Evolutionary conservation across 2,888 invertebrate genomes (phyloP), one percentile per base, ranked within the genome.

Genomic region (Cynaeus angustus): DNA sequence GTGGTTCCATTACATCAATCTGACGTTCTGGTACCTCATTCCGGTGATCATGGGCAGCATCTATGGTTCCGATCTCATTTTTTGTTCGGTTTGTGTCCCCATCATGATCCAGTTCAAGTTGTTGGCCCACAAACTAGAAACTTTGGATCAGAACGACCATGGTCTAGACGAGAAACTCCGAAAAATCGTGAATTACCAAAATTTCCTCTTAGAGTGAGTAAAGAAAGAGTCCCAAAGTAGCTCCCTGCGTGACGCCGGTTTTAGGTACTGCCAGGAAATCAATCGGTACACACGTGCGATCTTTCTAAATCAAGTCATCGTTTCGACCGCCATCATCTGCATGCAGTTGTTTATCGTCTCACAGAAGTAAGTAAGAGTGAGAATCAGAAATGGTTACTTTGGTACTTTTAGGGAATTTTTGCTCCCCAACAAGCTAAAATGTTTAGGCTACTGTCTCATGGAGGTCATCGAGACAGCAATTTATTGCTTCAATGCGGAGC

Each of bases 1-100:
- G 7, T 61, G 61, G 61, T 61, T 61, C 21, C 61, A 61, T n/a
- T 46, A 33, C 33, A 61, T 61, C 10, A 61, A 61, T 48, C 33
- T 46, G n/a, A 46, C 30, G 0, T 61, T 14, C 2, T 61, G 61
- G 61, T 61, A 33, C 37, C 10, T 61, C 4, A n/a, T 61, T 14
- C 61, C 61, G 16, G 33, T 46, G 10, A 61, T 61, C 6, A 26
- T 46, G 3, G 48, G 61, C 7, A 61, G 48, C 21, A 61, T 61
- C 12, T 61, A 61, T 9, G 61, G 61, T 4, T 61, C 48, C 0
- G 61, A 61, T 33, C 3, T 46, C 5, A 21, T 48, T 13, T 61
- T 61, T 16, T 61, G 61, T 16, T 61, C 61, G 16, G 13, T 61
- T 61, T 61, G 61, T 61, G 48, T 61, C 10, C 46, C 46, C 8